Conservation (phyloP, 2,797 vertebrate species). For the Xerus rutilus region DNA sequence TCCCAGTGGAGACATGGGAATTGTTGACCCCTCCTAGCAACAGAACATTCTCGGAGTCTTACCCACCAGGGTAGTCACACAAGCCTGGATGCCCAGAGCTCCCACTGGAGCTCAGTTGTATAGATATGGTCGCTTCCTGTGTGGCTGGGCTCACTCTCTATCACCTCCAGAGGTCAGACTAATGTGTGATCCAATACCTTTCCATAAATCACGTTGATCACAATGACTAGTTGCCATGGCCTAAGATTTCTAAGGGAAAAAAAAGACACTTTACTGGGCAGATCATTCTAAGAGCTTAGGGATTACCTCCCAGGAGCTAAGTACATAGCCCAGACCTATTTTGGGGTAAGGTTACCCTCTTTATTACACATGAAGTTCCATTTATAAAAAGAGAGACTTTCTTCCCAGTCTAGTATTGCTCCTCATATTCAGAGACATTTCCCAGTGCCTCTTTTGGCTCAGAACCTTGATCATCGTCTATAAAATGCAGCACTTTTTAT, state of each 20-base stretch:
- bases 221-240: not conserved
- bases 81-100: not conserved
- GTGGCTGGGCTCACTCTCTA: not conserved
- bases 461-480: not conserved
- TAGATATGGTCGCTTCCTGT: not conserved
- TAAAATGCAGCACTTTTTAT: not conserved
- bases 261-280: not conserved
- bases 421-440: not conserved
- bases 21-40: not conserved
- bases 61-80: no score
- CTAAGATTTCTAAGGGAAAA: not conserved
- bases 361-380: not conserved
- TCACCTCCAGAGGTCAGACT: not conserved
- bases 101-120: not conserved
- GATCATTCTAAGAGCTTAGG: not conserved
- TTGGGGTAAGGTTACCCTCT: not conserved
- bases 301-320: not conserved
- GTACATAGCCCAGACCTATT: not conserved
- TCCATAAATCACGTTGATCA: not conserved
- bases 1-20: not conserved
- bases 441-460: not conserved
- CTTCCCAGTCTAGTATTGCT: not conserved
- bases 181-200: no score
- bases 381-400: not conserved
- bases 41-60: not conserved